Base-by-base conservation (phyloP, 2,113 vertebrate genomes). In the Nothocercus julius region DNA sequence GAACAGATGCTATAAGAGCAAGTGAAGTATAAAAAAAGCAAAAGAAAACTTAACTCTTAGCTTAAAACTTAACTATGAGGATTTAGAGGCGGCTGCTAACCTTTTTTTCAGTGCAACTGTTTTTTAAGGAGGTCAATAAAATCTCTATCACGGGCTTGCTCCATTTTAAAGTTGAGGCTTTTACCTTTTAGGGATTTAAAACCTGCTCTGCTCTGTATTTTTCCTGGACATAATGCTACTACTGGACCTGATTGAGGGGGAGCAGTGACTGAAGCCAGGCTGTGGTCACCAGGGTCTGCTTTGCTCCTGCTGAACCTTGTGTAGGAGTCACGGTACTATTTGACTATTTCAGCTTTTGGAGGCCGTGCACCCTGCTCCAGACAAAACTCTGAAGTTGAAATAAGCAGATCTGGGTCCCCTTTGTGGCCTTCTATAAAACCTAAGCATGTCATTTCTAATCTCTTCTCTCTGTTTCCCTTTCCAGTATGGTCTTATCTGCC, bases 1-100 rank as follows among this genome's bases (percentile, higher is more conserved):
- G 97, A 98, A 97, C 98, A 98, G 97, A 98, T 97, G 97, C 96
- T 89, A 34, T 36, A 89, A 94, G 62, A 69, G 89, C 27, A 61
- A 94, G 82, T 90, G 85, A 97, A 95, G 91, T 94, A 92, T 82
- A 94, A 94, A 92, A 94, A 93, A 44, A 42, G 92, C 85, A 96
- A 95, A 97, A 94, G 93, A 91, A 90, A 97, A 97, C 96, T 96
- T 97, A 94, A 93, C 64, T 85, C 91, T 92, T 92, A 96, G 93
- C 92, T 96, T 94, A 96, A 97, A 96, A 93, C 92, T 81, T 85
- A 96, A 92, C 95, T 95, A 77, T 30, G 64, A 94, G 95, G 94
- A 94, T 96, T 96, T 96, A 96, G 96, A 89, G 74, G 74, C 0
- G 10, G 66, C 89, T 96, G 91, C 93, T 93, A 96, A 95, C 93